Percentiles rank a stretch among this genome's conserved stretches.
Conservation (phyloP, 2,797 vertebrate genomes). For the Ceyx erithaca region DNA sequence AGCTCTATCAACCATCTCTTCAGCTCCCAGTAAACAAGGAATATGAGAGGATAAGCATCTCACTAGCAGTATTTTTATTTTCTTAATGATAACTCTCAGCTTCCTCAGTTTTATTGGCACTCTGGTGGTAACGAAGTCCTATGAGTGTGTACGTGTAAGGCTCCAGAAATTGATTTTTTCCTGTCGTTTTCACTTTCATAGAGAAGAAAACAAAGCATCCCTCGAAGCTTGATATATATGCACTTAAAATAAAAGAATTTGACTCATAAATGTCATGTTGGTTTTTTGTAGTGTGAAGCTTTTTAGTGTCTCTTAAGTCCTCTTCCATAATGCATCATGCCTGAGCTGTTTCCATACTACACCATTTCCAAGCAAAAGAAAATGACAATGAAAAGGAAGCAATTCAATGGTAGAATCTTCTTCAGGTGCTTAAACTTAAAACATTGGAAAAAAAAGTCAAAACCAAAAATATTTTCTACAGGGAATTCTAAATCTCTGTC, state of each 20-base stretch:
- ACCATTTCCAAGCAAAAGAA: not conserved
- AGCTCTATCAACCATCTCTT: not conserved
- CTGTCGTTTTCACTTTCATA: not conserved
- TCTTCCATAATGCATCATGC: not conserved
- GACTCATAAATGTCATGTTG: not conserved
- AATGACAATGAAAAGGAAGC: not conserved
- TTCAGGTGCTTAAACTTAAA: not conserved
- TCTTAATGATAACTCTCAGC: not conserved
- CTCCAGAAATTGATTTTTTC: not conserved
- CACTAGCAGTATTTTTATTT: not conserved
- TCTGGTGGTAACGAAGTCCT: not conserved
- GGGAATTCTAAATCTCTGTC: not conserved
- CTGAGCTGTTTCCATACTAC: not conserved
- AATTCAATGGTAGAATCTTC: not conserved
- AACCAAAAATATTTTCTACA: not conserved
- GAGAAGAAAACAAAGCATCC: not conserved
- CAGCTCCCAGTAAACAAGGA: not conserved
- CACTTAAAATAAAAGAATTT: not conserved
- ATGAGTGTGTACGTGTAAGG: not conserved
- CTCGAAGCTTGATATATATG: not conserved
- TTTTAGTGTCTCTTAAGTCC: not conserved
- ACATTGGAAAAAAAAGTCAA: not conserved
- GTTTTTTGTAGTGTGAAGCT: not conserved
- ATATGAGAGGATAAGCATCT: not conserved
- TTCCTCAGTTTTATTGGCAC: not conserved